These are phyloP conservation scores for Pentamera pediparva DNA, from an alignment of 53 echinoderm and acorn worm genomes.

Conservation along the genomic window DNA sequence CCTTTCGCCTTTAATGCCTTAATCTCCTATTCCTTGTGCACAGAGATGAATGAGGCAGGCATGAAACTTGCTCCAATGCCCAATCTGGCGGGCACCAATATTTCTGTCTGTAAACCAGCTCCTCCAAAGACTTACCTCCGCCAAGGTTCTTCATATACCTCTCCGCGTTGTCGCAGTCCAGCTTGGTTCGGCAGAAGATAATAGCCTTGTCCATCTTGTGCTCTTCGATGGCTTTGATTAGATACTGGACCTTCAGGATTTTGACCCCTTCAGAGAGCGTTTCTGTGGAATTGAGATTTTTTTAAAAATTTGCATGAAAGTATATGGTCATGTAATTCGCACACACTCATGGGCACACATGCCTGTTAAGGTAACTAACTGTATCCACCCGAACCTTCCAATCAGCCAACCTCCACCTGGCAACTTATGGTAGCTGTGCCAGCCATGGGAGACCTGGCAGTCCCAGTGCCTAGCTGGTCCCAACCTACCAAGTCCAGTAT, in stretches of 20 bases:
- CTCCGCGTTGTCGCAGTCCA: conserved; percentile 94
- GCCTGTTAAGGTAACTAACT: too few relatives aligned
- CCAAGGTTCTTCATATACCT: conserved; percentile 50
- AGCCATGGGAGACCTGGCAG: too few relatives aligned
- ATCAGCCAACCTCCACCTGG: neutral
- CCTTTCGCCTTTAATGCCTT: too few relatives aligned
- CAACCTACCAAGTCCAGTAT: too few relatives aligned
- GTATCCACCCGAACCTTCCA: too few relatives aligned
- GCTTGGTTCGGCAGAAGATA: conserved; percentile 88
- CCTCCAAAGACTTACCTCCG: conserved; percentile 53
- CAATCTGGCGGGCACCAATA: too few relatives aligned
- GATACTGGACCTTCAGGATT: conserved; percentile 86
- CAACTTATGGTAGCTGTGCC: neutral
- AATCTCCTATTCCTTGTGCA: too few relatives aligned
- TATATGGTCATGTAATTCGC: neutral
- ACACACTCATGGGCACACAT: neutral
- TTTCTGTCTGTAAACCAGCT: neutral
- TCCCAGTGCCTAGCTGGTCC: too few relatives aligned
- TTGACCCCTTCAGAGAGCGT: conserved; percentile 86
- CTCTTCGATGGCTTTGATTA: conserved; percentile 75
- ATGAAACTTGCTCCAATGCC: too few relatives aligned
- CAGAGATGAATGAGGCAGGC: too few relatives aligned
- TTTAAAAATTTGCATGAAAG: neutral
- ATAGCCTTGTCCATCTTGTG: conserved; percentile 92
- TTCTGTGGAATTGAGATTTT: conserved; percentile 33